Conservation (phyloP, 2,797 vertebrate species). For the Pseudotriccus pelzelni region DNA sequence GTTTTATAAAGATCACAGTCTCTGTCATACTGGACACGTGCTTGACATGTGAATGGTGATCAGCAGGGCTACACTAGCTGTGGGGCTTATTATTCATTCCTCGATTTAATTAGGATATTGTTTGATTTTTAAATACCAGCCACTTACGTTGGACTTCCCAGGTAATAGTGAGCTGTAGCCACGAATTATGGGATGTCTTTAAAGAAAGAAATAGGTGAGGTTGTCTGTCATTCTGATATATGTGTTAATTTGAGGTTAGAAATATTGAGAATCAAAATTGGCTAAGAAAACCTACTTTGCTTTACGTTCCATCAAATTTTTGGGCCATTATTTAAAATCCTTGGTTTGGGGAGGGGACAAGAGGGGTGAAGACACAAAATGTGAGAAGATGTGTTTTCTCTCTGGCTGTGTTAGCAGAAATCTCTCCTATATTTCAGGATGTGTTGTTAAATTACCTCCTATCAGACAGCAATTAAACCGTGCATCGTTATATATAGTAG, state of each 20-base stretch:
- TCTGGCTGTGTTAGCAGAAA: not conserved
- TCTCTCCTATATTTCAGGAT: not conserved
- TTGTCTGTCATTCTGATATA: not conserved
- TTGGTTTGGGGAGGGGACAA: not conserved
- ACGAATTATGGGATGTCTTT: not conserved
- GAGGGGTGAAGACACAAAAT: not conserved
- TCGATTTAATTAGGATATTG: constrained; percentile 6
- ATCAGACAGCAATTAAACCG: constrained; percentile 2
- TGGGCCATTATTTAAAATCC: not conserved
- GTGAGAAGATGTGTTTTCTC: not conserved
- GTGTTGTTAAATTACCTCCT: not conserved
- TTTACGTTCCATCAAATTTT: not conserved
- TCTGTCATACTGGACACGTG: constrained; percentile 42
- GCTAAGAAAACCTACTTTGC: not conserved
- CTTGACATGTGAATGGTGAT: constrained; percentile 44
- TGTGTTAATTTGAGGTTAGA: not conserved
- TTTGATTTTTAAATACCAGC: not conserved
- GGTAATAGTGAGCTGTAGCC: not conserved
- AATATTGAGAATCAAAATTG: not conserved
- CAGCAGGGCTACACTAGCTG: not conserved
- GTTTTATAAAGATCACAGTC: not conserved
- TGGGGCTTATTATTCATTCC: not conserved
- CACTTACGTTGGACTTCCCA: not conserved
- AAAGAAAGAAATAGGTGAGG: not conserved
- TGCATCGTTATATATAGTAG: not conserved